Base-by-base conservation (phyloP, 2,797 vertebrate genomes). In the Amniataba percoides region DNA sequence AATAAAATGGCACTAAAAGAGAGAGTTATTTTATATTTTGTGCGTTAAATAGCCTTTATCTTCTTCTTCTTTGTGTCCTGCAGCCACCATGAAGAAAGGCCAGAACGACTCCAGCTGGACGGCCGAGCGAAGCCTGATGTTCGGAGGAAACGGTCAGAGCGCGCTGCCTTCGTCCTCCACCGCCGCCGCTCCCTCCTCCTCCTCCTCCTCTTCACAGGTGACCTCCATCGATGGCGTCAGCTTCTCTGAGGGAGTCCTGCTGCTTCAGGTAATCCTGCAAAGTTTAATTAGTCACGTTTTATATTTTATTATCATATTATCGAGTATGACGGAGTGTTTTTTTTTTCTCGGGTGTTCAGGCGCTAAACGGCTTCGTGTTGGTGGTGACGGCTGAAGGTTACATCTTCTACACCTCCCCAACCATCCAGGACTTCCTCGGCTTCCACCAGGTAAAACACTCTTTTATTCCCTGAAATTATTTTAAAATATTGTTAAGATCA, bases 361-460 rank as follows among this genome's bases (percentile, higher is more conserved):
- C 95, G 0, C 92, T 96, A 68, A 93, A 94, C 2, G 95, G 96
- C 66, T 97, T 97, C 0, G 94, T 97, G 84, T 31, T 96, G 90
- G 96, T 95, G 84, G 94, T 96, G 88, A 95, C 95, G 0, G 90
- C 94, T 0, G 96, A 96, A 61, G 96, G 96, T 18, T 90, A 95
- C 59, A 83, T 97, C 78, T 96, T 97, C 89, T 96, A 96, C 82
- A 79, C 95, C 0, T 96, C 95, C 0, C 90, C 94, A 2, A 96
- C 95, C 0, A 95, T 97, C 85, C 95, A 96, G 89, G 96, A 97
- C 85, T 96, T 95, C 56, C 93, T 96, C 2, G 96, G 96, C 67
- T 97, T 97, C 87, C 96, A 96, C 48, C 95, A 96, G 96, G 96
- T 96, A 58, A 46, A 13, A 7, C 23, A n/a, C 4, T 31, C 27